These are phyloP conservation scores for Crotalus horridus DNA, from an alignment of 2,113 vertebrate genomes.

Conservation along the genomic window DNA sequence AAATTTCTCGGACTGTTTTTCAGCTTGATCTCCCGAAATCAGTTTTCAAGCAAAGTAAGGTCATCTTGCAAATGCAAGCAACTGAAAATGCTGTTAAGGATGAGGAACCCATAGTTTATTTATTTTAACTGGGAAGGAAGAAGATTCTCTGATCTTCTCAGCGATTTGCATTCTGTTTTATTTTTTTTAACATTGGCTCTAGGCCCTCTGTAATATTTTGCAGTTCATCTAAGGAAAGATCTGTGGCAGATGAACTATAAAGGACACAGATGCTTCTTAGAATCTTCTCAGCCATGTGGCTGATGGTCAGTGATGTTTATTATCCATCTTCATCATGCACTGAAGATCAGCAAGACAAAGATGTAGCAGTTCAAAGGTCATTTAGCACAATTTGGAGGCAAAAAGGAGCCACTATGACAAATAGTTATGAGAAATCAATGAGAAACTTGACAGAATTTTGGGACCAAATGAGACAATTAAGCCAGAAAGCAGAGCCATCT, in stretches of 20 bases:
- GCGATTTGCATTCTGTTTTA: not conserved
- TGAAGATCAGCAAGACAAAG: constrained; percentile 55
- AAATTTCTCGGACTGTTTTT: not conserved
- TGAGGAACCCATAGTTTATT: not conserved
- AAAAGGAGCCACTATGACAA: constrained; percentile 13
- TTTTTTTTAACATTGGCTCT: constrained; percentile 9
- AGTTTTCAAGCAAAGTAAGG: not conserved
- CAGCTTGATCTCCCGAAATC: not conserved
- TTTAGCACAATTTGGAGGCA: constrained; percentile 25
- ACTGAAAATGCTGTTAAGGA: not conserved
- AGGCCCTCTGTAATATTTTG: constrained; percentile 24
- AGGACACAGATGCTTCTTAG: constrained; percentile 51
- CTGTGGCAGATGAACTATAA: constrained; percentile 51
- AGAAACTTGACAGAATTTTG: constrained; percentile 43
- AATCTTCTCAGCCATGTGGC: constrained; percentile 49
- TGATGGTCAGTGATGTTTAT: constrained; percentile 38
- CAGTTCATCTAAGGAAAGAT: constrained; percentile 21
- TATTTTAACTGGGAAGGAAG: not conserved
- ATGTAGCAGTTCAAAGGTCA: constrained; percentile 55
- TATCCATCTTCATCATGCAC: constrained; percentile 55
- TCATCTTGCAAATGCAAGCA: not conserved
- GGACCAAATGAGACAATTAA: constrained; percentile 48
- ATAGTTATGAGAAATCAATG: constrained; percentile 46
- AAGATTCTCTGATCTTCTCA: not conserved
- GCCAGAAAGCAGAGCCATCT: constrained; percentile 28